Percentiles rank a stretch among this genome's conserved stretches.
These are phyloP conservation scores for Prionace glauca DNA, from an alignment of 2,797 vertebrate genomes.

Conservation along the genomic window DNA sequence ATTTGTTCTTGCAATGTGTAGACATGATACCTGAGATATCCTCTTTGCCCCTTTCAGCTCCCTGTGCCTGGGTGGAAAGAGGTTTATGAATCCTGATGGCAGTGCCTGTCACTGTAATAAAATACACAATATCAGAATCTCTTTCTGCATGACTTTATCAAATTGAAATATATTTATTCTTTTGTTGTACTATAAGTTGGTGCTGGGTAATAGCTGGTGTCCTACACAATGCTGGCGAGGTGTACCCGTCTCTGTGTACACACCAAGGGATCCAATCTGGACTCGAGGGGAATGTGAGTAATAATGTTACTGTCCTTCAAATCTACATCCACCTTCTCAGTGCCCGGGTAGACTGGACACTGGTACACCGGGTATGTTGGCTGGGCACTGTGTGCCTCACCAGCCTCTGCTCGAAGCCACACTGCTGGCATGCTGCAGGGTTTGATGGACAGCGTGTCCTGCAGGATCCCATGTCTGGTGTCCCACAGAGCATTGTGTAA, in stretches of 20 bases:
- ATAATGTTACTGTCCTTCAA: conserved; percentile 46
- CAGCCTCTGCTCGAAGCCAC: conserved; percentile 49
- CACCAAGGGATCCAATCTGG: conserved; percentile 39
- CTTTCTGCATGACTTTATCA: background rate
- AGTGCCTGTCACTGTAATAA: background rate
- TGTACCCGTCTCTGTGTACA: conserved; percentile 46
- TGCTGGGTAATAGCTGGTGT: background rate
- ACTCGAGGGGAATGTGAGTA: conserved; percentile 48
- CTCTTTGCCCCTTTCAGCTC: too few relatives aligned
- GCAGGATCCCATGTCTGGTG: conserved; percentile 48
- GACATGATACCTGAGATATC: too few relatives aligned
- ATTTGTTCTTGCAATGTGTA: too few relatives aligned
- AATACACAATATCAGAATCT: background rate
- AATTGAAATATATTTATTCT: background rate
- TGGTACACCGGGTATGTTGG: conserved; percentile 50
- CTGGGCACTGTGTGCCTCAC: background rate
- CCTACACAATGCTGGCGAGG: conserved; percentile 42
- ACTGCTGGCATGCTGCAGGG: conserved; percentile 59
- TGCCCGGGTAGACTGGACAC: conserved; percentile 65
- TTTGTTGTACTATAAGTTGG: background rate
- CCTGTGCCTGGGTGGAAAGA: too few relatives aligned
- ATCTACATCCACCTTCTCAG: conserved; percentile 33
- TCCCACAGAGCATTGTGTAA: conserved; percentile 70
- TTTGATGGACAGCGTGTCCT: conserved; percentile 51
- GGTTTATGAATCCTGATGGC: background rate